phyloP scores from a whole-genome alignment of 92 coral and sea anemone genomes.

The Epizoanthus ramosus region DNA sequence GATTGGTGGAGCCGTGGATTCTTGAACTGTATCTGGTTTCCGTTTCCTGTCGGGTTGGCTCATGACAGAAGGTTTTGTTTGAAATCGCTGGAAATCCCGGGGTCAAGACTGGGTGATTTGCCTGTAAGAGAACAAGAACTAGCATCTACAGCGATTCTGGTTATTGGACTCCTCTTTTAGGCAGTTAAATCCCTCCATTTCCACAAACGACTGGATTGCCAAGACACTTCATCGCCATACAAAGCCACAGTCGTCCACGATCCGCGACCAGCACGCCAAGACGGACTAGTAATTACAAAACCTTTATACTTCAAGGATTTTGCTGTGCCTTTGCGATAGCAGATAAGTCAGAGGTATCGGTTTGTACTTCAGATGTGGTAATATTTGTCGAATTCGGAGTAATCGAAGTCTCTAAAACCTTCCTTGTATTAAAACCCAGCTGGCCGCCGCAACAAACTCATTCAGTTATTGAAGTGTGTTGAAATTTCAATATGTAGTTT shows the following conservation, averaged over 20 bases:
- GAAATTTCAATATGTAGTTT: too few relatives aligned
- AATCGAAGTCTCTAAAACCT: not conserved
- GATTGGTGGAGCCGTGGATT: constrained; percentile 77
- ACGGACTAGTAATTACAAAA: constrained; percentile 29
- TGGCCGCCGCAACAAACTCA: not conserved
- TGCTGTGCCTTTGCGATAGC: not conserved
- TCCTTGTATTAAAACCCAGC: not conserved
- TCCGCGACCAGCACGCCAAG: not conserved
- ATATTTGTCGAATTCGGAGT: constrained; percentile 21
- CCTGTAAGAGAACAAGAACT: not conserved
- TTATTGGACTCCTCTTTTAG: not conserved
- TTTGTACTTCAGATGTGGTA: constrained; percentile 1
- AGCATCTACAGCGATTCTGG: constrained; percentile 4
- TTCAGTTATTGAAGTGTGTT: not conserved
- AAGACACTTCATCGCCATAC: not conserved
- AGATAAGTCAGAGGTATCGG: not conserved
- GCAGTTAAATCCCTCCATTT: not conserved
- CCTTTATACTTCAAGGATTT: constrained; percentile 2
- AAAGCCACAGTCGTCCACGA: not conserved
- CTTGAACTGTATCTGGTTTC: constrained; percentile 81
- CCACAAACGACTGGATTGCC: not conserved
- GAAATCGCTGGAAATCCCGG: constrained; percentile 40
- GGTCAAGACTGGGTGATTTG: constrained; percentile 35
- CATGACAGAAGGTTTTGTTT: constrained; percentile 40
- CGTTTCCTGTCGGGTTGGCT: constrained; percentile 58